A percentile compares a stretch with the other conserved stretches of the same genome.
These are phyloP conservation scores for Luidia sarsii DNA, from an alignment of 53 echinoderm and acorn worm species.

Conservation along the genomic window DNA sequence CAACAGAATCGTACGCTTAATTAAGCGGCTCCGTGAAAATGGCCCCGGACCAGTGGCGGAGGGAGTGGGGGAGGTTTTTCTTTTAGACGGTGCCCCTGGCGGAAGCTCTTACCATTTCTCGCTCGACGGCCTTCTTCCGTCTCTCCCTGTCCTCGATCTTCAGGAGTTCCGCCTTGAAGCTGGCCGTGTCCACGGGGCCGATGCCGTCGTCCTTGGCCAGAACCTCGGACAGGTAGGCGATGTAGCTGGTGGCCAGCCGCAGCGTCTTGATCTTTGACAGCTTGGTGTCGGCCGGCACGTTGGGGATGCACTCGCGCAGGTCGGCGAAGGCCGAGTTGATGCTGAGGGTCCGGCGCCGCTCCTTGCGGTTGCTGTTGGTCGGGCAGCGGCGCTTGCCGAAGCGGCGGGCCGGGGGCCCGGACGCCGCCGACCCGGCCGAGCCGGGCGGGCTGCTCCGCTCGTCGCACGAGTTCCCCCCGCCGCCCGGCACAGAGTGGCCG, in stretches of 20 bases:
- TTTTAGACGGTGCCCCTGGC: too few species aligned
- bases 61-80: too few species aligned
- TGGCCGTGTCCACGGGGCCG: slow-evolving; percentile 52
- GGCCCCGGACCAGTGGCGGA: too few species aligned
- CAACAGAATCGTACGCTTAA: too few species aligned
- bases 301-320: slow-evolving; percentile 96
- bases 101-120: slow-evolving; percentile 75
- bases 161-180: slow-evolving; percentile 67
- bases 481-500: slow-evolving; percentile 29
- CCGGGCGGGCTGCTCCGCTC: slow-evolving; percentile 45
- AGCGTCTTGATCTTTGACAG: slow-evolving; percentile 99
- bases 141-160: slow-evolving; percentile 73
- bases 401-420: background rate
- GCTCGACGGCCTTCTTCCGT: slow-evolving; percentile 43
- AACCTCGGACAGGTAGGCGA: slow-evolving; percentile 92
- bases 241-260: slow-evolving; percentile 95
- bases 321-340: slow-evolving; percentile 98
- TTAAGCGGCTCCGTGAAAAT: too few species aligned
- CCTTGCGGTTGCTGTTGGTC: slow-evolving; percentile 71
- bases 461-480: slow-evolving; percentile 36
- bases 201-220: slow-evolving; percentile 68
- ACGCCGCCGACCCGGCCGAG: background rate
- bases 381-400: slow-evolving; percentile 63
- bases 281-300: slow-evolving; percentile 99
- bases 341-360: slow-evolving; percentile 91